phyloP scores from a whole-genome alignment of 2,888 invertebrate genomes.

The Netelia fuscicornis region DNA sequence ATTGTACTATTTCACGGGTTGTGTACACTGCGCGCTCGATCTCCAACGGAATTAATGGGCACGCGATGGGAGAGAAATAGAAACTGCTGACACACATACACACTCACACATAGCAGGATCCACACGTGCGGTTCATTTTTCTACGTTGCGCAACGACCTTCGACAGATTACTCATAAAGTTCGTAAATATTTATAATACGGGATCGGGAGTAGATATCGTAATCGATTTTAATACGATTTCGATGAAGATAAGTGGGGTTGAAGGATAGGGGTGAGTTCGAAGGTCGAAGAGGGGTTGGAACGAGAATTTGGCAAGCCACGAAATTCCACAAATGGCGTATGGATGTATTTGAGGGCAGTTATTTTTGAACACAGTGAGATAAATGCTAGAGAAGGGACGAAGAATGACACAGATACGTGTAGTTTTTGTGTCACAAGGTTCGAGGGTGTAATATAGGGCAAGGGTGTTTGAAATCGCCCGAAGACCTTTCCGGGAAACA shows the following conservation, averaged over 20 bases:
- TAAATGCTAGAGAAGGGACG: background rate
- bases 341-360: background rate
- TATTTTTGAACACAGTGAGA: background rate
- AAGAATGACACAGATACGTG: background rate
- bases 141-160: constrained; percentile 44
- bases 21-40: constrained; percentile 63
- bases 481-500: constrained; percentile 13
- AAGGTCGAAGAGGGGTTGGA: too few species aligned
- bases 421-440: background rate
- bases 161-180: constrained; percentile 19
- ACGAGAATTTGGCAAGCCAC: too few species aligned
- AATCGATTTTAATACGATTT: constrained; percentile 21
- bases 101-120: background rate
- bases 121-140: constrained; percentile 31
- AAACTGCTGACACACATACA: background rate
- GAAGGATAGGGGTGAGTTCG: background rate
- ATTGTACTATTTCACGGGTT: constrained; percentile 54
- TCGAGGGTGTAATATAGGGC: background rate
- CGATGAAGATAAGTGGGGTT: constrained; percentile 12
- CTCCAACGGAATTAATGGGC: constrained; percentile 77
- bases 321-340: background rate
- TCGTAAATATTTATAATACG: constrained; percentile 32
- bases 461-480: background rate
- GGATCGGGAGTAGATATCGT: constrained; percentile 10
- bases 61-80: constrained; percentile 63